phyloP scores from a whole-genome alignment of 1,140 invertebrate species.

The Idris sp. region DNA sequence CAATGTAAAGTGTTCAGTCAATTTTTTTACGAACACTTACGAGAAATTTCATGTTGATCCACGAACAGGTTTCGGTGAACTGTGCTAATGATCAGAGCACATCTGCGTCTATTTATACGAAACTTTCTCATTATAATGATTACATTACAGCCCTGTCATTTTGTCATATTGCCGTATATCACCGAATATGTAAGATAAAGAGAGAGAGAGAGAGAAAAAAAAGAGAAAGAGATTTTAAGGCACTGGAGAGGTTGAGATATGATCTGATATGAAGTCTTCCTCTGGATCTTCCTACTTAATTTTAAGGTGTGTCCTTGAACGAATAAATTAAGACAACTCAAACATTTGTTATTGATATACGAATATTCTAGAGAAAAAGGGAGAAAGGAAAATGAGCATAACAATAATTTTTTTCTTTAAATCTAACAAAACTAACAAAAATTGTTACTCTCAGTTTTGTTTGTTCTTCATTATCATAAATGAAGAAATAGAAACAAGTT shows the following conservation, averaged over 20 bases:
- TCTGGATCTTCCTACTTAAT: slow-evolving; percentile 36
- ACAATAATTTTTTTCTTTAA: slow-evolving; percentile 30
- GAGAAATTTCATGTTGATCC: slow-evolving; percentile 70
- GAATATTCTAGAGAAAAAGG: background rate
- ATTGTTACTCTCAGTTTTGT: too few species aligned
- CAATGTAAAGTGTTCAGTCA: slow-evolving; percentile 25
- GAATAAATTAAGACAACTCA: slow-evolving; percentile 47
- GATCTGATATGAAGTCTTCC: too few species aligned
- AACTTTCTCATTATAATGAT: slow-evolving; percentile 59
- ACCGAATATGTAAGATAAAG: slow-evolving; percentile 19
- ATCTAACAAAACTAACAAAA: slow-evolving; percentile 2
- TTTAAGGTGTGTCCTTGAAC: slow-evolving; percentile 54
- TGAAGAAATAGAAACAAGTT: slow-evolving; percentile 33
- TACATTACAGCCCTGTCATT: slow-evolving; percentile 45
- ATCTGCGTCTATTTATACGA: slow-evolving; percentile 66
- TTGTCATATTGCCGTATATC: slow-evolving; percentile 52
- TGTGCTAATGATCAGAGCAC: slow-evolving; percentile 58
- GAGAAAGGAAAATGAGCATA: slow-evolving; percentile 5
- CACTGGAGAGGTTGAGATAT: background rate
- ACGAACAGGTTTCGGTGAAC: slow-evolving; percentile 64
- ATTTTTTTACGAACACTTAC: slow-evolving; percentile 57
- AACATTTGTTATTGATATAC: slow-evolving; percentile 17
- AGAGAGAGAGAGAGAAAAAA: slow-evolving; percentile 6
- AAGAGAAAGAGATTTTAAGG: slow-evolving; percentile 10
- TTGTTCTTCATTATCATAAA: slow-evolving; percentile 43